These are phyloP conservation scores for Tautogolabrus adspersus DNA, from an alignment of 2,113 vertebrate genomes.

Conservation along the genomic window DNA sequence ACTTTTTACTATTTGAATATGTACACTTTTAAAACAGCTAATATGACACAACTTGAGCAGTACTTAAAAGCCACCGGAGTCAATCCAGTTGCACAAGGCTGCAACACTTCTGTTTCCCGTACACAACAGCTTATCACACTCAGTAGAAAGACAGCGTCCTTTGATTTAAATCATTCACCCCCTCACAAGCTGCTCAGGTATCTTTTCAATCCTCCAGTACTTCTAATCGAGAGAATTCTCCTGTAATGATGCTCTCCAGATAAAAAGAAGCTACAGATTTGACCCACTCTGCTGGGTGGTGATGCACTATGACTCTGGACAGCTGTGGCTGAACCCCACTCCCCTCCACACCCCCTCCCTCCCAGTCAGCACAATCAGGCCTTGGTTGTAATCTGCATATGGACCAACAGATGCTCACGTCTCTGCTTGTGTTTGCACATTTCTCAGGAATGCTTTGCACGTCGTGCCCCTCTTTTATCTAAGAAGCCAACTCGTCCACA, in stretches of 20 bases:
- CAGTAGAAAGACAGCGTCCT: conserved; percentile 38
- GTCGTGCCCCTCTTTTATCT: conserved; percentile 23
- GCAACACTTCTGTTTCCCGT: not conserved
- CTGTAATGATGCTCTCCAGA: conserved; percentile 37
- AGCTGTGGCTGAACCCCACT: conserved; percentile 53
- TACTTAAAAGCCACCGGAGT: not conserved
- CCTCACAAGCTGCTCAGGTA: conserved; percentile 24
- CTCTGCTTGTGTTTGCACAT: conserved; percentile 62
- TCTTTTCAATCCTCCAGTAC: conserved; percentile 7
- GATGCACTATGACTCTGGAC: conserved; percentile 68
- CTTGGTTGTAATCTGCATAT: conserved; percentile 70
- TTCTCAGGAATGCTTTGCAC: conserved; percentile 31
- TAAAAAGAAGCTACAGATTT: conserved; percentile 50
- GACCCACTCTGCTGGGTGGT: conserved; percentile 47
- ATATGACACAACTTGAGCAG: not conserved
- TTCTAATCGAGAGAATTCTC: not conserved
- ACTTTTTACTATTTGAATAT: too few relatives aligned
- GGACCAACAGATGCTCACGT: conserved; percentile 68
- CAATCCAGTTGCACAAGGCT: conserved; percentile 2
- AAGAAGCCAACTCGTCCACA: conserved; percentile 10
- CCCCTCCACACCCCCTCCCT: not conserved
- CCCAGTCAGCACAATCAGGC: conserved; percentile 65
- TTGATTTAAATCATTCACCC: conserved; percentile 26
- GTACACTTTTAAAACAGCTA: too few relatives aligned
- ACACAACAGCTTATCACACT: conserved; percentile 7